Base-by-base conservation (phyloP, 2,888 invertebrate species). In the Eupithecia subumbrata region DNA sequence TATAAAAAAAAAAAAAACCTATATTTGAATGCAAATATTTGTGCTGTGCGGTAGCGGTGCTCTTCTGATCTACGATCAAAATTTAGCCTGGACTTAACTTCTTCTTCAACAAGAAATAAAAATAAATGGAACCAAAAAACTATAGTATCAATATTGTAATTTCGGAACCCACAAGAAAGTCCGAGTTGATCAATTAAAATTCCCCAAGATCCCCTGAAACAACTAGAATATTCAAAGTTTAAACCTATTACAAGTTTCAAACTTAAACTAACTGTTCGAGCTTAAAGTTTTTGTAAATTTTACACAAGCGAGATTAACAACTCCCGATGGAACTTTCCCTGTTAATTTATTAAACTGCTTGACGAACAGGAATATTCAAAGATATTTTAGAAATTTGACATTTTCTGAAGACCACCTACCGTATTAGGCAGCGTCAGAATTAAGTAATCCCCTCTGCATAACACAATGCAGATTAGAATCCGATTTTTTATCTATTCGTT, bases 221-320 rank as follows among this genome's bases (percentile, higher is more conserved):
- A 76, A 77, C 86, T 90, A 83, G 87, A 90, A 88, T 89, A 90
- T 90, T 88, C 87, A 87, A 84, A 88, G 84, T 86, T 87, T 91
- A 90, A 91, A 91, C 90, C 90, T 90, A 91, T 91, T 90, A 91
- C 85, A 88, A 90, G 87, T 90, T 89, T 77, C 77, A 82, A 85
- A 87, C 87, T 88, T 87, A 85, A 92, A 90, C 90, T 89, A 89
- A 90, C 90, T 89, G 89, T 64, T 83, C 85, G 81, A 84, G 82
- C 89, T 91, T 89, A 88, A 92, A 93, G 92, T 92, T 93, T 92
- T 92, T 91, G 90, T 89, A 86, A 92, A 91, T 92, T 93, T 92
- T 90, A 87, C 87, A 86, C 88, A 87, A 90, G 82, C 84, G 83
- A 89, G 90, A 92, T 90, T 90, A 88, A 86, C 85, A 84, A 85